These are phyloP conservation scores for Pemphigus obesinymphae DNA, from an alignment of 1,140 invertebrate genomes.

Conservation along the genomic window DNA sequence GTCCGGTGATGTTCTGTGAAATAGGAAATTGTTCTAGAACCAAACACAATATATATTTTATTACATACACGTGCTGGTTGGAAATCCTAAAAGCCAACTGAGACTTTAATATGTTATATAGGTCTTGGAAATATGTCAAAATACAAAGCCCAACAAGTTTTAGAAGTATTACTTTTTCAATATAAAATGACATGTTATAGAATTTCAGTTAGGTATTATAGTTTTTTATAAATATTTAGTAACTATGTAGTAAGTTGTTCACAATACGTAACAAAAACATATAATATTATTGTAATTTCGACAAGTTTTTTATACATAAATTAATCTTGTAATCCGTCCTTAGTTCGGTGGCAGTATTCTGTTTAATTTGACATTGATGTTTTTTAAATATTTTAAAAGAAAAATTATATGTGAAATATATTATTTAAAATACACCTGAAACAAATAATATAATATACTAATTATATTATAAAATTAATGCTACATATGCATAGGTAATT, in stretches of 20 bases:
- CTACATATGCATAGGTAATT: too few relatives aligned
- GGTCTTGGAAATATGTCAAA: constrained; percentile 14
- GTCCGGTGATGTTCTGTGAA: constrained; percentile 36
- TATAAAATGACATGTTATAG: not conserved
- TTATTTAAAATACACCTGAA: too few relatives aligned
- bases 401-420: too few relatives aligned
- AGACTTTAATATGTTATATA: not conserved
- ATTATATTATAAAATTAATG: too few relatives aligned
- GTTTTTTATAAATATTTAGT: not conserved
- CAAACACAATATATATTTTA: constrained; percentile 17
- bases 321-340: not conserved
- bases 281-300: not conserved
- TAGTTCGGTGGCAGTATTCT: not conserved
- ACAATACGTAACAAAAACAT: not conserved
- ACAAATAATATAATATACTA: too few relatives aligned
- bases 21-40: constrained; percentile 37
- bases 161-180: constrained; percentile 13
- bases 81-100: not conserved
- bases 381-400: too few relatives aligned
- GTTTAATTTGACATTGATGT: not conserved
- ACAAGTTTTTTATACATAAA: not conserved
- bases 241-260: not conserved
- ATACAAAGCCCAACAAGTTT: constrained; percentile 20
- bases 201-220: constrained; percentile 14
- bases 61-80: not conserved